Evolutionary conservation across 1,140 invertebrate species (phyloP), one percentile per base, ranked within the genome.

Genomic region (Halesus radiatus): DNA sequence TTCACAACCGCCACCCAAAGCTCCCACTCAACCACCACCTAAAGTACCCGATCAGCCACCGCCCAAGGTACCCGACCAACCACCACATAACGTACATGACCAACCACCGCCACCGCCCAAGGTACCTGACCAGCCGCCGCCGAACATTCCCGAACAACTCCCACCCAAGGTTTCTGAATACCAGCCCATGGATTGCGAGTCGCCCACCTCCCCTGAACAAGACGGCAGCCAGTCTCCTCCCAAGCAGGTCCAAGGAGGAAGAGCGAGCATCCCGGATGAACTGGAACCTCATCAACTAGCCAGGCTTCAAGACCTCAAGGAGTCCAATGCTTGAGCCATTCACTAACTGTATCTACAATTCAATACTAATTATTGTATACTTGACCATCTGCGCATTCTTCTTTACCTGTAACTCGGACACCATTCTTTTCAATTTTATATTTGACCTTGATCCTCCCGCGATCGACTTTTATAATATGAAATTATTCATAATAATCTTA

Each of bases 241-340:
- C 16, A 93, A 93, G 76, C 92, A 94, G 79, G 90, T 94, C 3
- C 92, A 94, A 6, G 94, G 93, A 50, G 94, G 93, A 52, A 89
- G 94, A 22, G 93, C 94, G 26, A 95, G 93, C 83, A 95, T 96
- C 85, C 95, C 95, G 8, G 95, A 96, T 84, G 95, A 97, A 86
- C 90, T 97, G 62, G 95, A 96, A 85, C 94, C 95, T 2, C 94
- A 95, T 84, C 95, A 96, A 87, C 89, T 96, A 81, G 95, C 94
- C 29, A 93, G 95, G 85, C 91, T 97, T 37, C 95, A 96, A 86
- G 93, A 95, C 86, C 90, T 96, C 18, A 96, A 96, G 87, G 96
- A 96, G 87, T 97, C 96, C 75, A 96, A 96, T 87, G 96, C 96
- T 89, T 97, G 94, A 88, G 64, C 58, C 10, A 64, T 75, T 32